Conservation (phyloP, 2,113 vertebrate genomes). For the Catharus fuscescens region DNA sequence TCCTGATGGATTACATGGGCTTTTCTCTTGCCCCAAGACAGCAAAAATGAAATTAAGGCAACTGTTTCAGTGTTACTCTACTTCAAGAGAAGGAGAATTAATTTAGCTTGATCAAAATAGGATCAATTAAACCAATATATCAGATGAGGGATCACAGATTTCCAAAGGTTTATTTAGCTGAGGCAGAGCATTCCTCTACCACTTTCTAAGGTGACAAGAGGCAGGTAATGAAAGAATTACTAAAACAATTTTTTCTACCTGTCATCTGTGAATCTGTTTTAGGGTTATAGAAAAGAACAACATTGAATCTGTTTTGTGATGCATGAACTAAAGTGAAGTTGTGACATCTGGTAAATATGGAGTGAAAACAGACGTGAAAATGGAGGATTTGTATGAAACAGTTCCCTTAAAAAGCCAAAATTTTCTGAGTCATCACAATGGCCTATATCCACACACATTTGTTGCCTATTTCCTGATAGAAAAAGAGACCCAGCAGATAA, state of each 20-base stretch:
- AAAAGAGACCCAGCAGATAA: not conserved
- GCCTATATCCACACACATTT: not conserved
- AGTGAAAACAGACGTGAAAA: conserved; percentile 21
- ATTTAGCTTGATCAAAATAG: not conserved
- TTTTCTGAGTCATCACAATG: not conserved
- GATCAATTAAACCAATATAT: not conserved
- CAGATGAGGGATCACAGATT: not conserved
- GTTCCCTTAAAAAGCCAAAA: not conserved
- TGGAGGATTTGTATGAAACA: not conserved
- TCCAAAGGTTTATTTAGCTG: not conserved
- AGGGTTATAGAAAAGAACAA: conserved; percentile 34
- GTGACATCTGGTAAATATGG: conserved; percentile 37
- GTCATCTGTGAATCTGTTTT: conserved; percentile 30
- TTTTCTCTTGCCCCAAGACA: not conserved
- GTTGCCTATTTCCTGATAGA: not conserved
- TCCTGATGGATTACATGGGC: not conserved
- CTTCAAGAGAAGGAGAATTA: not conserved
- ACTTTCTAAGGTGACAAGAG: not conserved
- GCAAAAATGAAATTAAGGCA: not conserved
- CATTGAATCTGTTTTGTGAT: conserved; percentile 20
- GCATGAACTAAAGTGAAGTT: conserved; percentile 24
- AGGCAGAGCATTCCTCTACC: not conserved
- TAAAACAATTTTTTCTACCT: conserved; percentile 32
- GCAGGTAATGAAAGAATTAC: conserved; percentile 2
- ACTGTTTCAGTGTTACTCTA: not conserved